A percentile compares a stretch with the other conserved stretches of the same genome.
Evolutionary conservation across 2,113 vertebrate species (phyloP).

Genomic region (Lathamus discolor): DNA sequence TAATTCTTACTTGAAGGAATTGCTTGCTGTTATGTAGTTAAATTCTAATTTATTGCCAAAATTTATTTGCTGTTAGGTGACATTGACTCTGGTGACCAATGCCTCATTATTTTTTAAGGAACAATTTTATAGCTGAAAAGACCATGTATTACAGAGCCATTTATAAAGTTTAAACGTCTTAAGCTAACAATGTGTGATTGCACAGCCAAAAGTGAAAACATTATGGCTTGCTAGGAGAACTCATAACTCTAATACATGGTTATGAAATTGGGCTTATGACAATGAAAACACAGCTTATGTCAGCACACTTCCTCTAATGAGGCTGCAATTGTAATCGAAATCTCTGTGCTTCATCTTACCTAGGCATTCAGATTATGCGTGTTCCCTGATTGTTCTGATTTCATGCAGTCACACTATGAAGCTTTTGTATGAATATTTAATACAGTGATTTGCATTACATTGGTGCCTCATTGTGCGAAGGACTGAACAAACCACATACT

Average conservation of each 20-base stretch:
- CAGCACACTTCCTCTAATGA: slow-evolving; percentile 68
- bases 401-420: slow-evolving; percentile 52
- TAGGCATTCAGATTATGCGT: background rate
- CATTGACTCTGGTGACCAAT: slow-evolving; percentile 22
- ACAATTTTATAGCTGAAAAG: slow-evolving; percentile 52
- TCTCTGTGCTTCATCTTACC: slow-evolving; percentile 60
- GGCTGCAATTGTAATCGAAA: slow-evolving; percentile 64
- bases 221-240: slow-evolving; percentile 60
- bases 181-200: slow-evolving; percentile 61
- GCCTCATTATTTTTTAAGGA: slow-evolving; percentile 56
- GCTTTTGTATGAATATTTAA: slow-evolving; percentile 65
- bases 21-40: slow-evolving; percentile 17
- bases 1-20: slow-evolving; percentile 19
- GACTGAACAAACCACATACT: background rate
- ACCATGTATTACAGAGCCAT: slow-evolving; percentile 43
- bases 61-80: slow-evolving; percentile 60
- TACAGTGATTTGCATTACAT: slow-evolving; percentile 46
- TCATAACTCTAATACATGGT: slow-evolving; percentile 50
- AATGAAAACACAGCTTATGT: slow-evolving; percentile 64
- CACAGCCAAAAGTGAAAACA: slow-evolving; percentile 58
- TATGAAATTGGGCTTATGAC: slow-evolving; percentile 59
- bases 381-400: slow-evolving; percentile 55
- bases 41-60: slow-evolving; percentile 39
- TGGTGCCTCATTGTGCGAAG: background rate
- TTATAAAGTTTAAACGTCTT: slow-evolving; percentile 59